Conservation (phyloP, 1,140 invertebrate species). For the Laupala kohalensis region DNA sequence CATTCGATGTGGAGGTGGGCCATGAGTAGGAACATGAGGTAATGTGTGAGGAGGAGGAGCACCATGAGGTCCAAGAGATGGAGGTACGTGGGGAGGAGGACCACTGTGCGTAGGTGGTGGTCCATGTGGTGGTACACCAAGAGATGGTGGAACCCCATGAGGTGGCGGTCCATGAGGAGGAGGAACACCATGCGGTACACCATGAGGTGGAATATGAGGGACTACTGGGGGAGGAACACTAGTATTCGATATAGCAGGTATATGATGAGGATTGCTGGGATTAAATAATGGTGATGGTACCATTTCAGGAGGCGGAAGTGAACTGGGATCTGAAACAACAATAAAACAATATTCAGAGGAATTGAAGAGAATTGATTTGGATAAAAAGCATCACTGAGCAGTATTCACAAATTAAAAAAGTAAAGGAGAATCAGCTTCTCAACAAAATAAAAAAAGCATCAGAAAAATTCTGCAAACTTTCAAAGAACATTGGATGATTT, state of each 20-base stretch:
- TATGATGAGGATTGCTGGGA: slow-evolving; percentile 6
- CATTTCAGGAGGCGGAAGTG: slow-evolving; percentile 6
- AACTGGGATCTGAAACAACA: slow-evolving; percentile 2
- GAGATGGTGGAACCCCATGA: slow-evolving; percentile 10
- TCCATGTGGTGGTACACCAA: neutral
- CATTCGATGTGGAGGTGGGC: slow-evolving; percentile 21
- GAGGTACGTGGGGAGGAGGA: neutral
- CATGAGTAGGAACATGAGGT: neutral
- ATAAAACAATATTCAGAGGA: too few species aligned
- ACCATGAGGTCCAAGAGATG: neutral
- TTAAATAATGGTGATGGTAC: slow-evolving; percentile 7
- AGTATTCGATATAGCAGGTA: slow-evolving; percentile 25
- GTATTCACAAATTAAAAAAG: too few species aligned
- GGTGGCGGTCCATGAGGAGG: slow-evolving; percentile 23
- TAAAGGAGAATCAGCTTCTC: too few species aligned
- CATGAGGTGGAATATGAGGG: neutral
- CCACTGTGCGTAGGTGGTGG: slow-evolving; percentile 18
- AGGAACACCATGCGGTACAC: slow-evolving; percentile 30
- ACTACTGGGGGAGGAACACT: slow-evolving; percentile 27
- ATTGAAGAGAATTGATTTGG: too few species aligned
- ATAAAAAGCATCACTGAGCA: too few species aligned
- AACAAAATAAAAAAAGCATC: too few species aligned
- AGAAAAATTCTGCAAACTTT: too few species aligned
- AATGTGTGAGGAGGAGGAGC: neutral
- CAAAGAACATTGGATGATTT: too few species aligned